A percentile compares a stretch with the other conserved stretches of the same genome.
These are phyloP conservation scores for Micrasema longulum DNA, from an alignment of 1,140 invertebrate species.

Conservation along the genomic window DNA sequence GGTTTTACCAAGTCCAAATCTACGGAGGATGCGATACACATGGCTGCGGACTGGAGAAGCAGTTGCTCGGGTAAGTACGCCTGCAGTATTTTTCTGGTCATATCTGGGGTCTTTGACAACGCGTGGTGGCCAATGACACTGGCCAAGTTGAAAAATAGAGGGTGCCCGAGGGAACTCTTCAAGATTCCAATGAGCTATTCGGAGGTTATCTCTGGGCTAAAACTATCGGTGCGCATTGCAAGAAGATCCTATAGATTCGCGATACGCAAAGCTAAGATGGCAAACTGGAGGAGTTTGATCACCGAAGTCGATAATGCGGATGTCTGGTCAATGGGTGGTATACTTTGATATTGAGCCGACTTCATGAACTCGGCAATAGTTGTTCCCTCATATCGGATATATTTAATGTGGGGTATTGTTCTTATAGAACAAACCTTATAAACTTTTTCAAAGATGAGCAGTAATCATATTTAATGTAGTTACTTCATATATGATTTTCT, in stretches of 20 bases:
- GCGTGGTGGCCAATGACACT: constrained; percentile 61
- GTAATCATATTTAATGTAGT: no score
- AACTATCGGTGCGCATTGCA: neutral
- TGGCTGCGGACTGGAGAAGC: constrained; percentile 32
- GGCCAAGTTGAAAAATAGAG: constrained; percentile 43
- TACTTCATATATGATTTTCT: no score
- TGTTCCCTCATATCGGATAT: no score
- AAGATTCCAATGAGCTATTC: neutral
- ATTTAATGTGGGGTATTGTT: no score
- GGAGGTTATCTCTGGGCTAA: neutral
- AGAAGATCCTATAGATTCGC: neutral
- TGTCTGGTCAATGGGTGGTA: neutral
- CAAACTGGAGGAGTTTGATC: neutral
- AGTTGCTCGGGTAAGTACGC: constrained; percentile 53
- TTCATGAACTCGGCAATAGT: no score
- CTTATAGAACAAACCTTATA: no score
- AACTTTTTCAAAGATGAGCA: no score
- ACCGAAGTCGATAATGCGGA: neutral
- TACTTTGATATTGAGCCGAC: no score
- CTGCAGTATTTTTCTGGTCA: constrained; percentile 60
- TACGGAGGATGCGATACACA: constrained; percentile 59
- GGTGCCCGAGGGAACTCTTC: constrained; percentile 42
- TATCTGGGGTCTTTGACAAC: constrained; percentile 63
- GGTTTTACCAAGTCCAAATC: constrained; percentile 56
- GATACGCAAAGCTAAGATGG: neutral